A percentile compares a stretch with the other conserved stretches of the same genome.
phyloP scores from a whole-genome alignment of 2,113 vertebrate genomes.

The Caranx ignobilis region DNA sequence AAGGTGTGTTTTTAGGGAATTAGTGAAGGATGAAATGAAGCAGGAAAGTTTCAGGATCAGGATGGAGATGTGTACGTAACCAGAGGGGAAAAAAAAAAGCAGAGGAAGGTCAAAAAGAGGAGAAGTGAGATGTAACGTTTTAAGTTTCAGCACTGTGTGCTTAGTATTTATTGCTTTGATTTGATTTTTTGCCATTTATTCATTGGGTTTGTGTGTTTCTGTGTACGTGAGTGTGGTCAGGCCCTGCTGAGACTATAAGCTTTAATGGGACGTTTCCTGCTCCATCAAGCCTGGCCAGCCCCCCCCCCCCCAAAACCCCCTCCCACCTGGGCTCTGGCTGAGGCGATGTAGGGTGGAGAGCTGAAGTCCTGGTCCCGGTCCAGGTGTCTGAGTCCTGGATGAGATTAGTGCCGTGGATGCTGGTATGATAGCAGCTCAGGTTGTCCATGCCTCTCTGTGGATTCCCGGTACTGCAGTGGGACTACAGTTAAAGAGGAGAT shows the following conservation, averaged over 20 bases:
- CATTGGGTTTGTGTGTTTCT: slow-evolving; percentile 42
- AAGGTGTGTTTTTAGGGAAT: slow-evolving; percentile 7
- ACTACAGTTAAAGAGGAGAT: slow-evolving; percentile 36
- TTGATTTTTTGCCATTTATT: slow-evolving; percentile 53
- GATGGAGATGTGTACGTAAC: slow-evolving; percentile 18
- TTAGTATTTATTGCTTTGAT: slow-evolving; percentile 78
- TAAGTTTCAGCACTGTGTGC: slow-evolving; percentile 80
- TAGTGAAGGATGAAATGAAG: neutral
- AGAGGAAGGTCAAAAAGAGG: slow-evolving; percentile 6
- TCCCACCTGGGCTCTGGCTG: neutral
- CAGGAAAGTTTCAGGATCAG: slow-evolving; percentile 30
- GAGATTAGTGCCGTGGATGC: slow-evolving; percentile 28
- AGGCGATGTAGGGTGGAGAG: slow-evolving; percentile 4
- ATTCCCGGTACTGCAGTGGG: slow-evolving; percentile 61
- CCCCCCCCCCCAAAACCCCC: no score
- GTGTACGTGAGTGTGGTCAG: slow-evolving; percentile 54
- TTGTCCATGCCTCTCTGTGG: slow-evolving; percentile 42
- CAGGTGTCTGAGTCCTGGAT: slow-evolving; percentile 42
- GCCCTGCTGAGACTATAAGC: slow-evolving; percentile 76
- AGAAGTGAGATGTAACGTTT: slow-evolving; percentile 43
- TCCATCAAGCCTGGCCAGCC: neutral
- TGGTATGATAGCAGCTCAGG: slow-evolving; percentile 55
- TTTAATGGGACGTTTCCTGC: slow-evolving; percentile 63
- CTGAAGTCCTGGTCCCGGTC: slow-evolving; percentile 11
- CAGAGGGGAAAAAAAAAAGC: neutral